A percentile compares a stretch with the other conserved stretches of the same genome.
Conservation (phyloP, 2,888 invertebrate genomes). For the Cabera pusaria region DNA sequence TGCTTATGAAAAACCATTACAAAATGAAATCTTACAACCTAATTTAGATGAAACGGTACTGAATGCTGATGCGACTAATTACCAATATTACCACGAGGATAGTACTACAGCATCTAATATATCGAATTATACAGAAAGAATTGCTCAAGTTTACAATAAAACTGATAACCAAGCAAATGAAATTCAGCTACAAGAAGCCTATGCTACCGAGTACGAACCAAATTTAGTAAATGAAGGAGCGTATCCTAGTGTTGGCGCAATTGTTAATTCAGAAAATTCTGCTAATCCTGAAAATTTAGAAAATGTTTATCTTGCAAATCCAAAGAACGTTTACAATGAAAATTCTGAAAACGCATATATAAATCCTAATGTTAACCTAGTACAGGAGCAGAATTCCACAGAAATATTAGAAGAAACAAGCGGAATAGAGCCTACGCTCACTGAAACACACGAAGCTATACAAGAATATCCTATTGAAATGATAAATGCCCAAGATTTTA, state of each 20-base stretch:
- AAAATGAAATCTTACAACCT: too few species aligned
- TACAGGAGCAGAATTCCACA: constrained; percentile 28
- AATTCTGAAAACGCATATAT: constrained; percentile 26
- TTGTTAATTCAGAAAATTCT: too few species aligned
- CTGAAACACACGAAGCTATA: constrained; percentile 11
- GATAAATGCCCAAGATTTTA: constrained; percentile 37
- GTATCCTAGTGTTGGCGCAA: too few species aligned
- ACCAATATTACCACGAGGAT: constrained; percentile 8
- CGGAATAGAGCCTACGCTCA: constrained; percentile 20
- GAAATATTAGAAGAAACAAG: constrained; percentile 28
- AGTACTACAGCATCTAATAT: constrained; percentile 1
- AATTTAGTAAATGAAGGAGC: constrained; percentile 20
- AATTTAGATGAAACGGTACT: too few species aligned
- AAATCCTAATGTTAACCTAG: constrained; percentile 29
- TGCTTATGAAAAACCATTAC: constrained; percentile 7
- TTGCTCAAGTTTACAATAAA: constrained; percentile 12
- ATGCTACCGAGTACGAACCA: constrained; percentile 17
- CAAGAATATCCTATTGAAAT: constrained; percentile 38
- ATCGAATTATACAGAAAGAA: too few species aligned
- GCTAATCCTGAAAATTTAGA: constrained; percentile 9
- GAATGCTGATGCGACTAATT: too few species aligned
- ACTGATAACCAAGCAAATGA: constrained; percentile 11
- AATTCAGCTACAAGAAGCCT: constrained; percentile 13
- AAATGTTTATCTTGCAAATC: constrained; percentile 28
- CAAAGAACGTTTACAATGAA: too few species aligned